Base-by-base conservation (phyloP, 2,888 invertebrate genomes). In the Cantharis rufa region DNA sequence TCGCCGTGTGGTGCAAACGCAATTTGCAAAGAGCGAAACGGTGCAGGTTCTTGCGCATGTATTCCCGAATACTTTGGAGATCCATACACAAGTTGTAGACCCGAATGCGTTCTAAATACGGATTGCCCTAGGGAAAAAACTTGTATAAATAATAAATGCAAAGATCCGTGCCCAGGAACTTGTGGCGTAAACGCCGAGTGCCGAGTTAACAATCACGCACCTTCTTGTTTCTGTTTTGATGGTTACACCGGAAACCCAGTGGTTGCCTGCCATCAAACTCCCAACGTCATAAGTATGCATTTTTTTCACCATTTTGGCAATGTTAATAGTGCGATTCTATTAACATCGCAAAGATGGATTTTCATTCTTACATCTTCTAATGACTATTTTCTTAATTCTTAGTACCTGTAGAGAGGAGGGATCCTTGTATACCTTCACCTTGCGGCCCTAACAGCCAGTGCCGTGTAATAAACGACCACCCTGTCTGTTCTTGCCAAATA, bases 1-100 rank as follows among this genome's bases (percentile, higher is more conserved):
- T 95, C 94, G 32, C 96, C 96, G 2, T 96, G 96, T 85, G 96
- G 96, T 28, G 93, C 94, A 11, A 96, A 96, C 87, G 93, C 97
- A 11, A 84, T 94, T 76, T 97, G 97, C 85, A 94, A 93, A 85
- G 95, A 95, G 88, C 91, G 93, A 82, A 94, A 94, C 86, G 94
- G 93, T 32, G 95, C 94, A 15, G 96, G 95, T 70, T 94, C 96
- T 15, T 97, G 97, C 85, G 91, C 92, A 13, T 97, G 97, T 85
- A 88, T 94, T 74, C 92, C 94, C 11, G 95, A 94, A 85, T 96
- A 95, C 87, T 93, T 93, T 82, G 97, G 97, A 61, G 96, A 97
- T 89, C 96, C 97, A 0, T 95, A 96, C 85, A 92, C 93, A 1
- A 94, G 95, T 76, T 96, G 96, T 86, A 91, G 94, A 81, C 96